phyloP scores from a whole-genome alignment of 2,888 invertebrate genomes.

The Lasioglossum zephyrum region DNA sequence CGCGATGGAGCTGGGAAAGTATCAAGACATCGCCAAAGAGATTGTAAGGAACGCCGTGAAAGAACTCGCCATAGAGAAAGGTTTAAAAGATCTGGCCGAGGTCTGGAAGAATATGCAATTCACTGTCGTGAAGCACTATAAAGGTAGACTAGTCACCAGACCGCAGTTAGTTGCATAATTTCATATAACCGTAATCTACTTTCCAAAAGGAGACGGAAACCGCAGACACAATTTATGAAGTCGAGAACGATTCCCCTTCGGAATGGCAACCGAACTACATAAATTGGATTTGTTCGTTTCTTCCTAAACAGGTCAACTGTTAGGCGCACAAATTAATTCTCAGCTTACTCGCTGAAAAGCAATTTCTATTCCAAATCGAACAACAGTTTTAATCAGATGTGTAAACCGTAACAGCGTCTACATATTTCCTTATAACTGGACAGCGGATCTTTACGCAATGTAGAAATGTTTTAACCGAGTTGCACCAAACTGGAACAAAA shows the following conservation, averaged over 20 bases:
- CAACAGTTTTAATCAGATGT: too few species aligned
- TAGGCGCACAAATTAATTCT: too few species aligned
- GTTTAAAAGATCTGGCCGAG: slow-evolving; percentile 93
- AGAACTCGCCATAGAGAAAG: slow-evolving; percentile 95
- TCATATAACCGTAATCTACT: background rate
- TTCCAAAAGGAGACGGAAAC: background rate
- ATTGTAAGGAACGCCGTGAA: slow-evolving; percentile 96
- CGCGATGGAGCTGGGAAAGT: slow-evolving; percentile 94
- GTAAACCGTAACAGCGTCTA: too few species aligned
- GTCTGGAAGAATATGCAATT: slow-evolving; percentile 89
- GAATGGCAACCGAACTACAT: background rate
- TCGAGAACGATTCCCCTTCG: background rate
- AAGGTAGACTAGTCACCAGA: slow-evolving; percentile 83
- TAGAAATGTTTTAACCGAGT: too few species aligned
- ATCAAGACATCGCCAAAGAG: slow-evolving; percentile 93
- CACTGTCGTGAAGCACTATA: slow-evolving; percentile 88
- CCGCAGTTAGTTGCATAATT: background rate
- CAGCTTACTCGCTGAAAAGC: too few species aligned
- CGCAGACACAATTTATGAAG: background rate
- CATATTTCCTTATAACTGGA: too few species aligned
- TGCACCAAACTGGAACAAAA: too few species aligned
- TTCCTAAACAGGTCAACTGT: too few species aligned
- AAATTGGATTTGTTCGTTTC: too few species aligned
- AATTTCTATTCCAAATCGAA: too few species aligned
- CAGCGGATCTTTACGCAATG: too few species aligned